A percentile compares a stretch with the other conserved stretches of the same genome.
These are phyloP conservation scores for Xylocampa areola DNA, from an alignment of 2,888 invertebrate genomes.

Conservation along the genomic window DNA sequence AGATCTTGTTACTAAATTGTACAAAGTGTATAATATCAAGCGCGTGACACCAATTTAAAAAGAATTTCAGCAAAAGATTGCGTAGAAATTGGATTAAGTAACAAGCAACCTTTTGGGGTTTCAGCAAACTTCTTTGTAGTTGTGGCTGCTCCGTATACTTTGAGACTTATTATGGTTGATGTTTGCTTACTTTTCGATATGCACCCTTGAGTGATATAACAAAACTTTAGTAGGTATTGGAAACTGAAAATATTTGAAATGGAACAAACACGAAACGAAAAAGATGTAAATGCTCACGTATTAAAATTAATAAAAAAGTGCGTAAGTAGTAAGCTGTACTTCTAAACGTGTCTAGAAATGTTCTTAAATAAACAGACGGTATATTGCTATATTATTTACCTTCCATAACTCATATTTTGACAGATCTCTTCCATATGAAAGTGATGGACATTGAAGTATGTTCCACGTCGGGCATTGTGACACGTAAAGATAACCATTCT, in stretches of 20 bases:
- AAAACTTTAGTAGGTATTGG: constrained; percentile 14
- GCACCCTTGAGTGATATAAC: constrained; percentile 9
- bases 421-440: constrained; percentile 4
- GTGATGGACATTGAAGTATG: constrained; percentile 13
- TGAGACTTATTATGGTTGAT: constrained; percentile 34
- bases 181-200: constrained; percentile 26
- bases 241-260: no score
- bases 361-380: not conserved
- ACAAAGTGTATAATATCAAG: constrained; percentile 56
- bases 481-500: constrained; percentile 2
- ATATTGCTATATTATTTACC: no score
- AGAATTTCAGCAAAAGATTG: constrained; percentile 62
- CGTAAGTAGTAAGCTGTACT: no score
- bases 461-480: constrained; percentile 14
- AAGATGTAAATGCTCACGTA: no score
- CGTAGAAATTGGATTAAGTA: constrained; percentile 74
- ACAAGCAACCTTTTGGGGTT: constrained; percentile 75
- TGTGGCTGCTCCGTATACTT: constrained; percentile 37
- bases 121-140: constrained; percentile 71
- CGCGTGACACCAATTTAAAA: constrained; percentile 60
- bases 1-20: constrained; percentile 46
- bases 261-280: no score
- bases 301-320: no score
- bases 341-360: no score
- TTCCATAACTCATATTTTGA: not conserved